Evolutionary conservation across 2,888 invertebrate genomes (phyloP).

Genomic region (Yponomeuta sedellus): DNA sequence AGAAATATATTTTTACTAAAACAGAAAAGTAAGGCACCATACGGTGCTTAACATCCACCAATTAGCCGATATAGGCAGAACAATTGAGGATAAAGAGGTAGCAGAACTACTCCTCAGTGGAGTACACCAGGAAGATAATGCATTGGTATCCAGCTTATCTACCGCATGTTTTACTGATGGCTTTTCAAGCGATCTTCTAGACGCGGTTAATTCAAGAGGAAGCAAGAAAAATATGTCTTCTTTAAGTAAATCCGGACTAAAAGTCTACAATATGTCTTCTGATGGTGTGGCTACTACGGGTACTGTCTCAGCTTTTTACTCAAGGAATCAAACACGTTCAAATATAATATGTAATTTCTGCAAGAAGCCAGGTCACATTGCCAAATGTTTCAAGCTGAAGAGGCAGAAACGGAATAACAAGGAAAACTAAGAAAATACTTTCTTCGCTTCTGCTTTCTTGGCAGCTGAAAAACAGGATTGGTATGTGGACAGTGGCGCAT

Average conservation of each 20-base stretch:
- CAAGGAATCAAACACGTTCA: neutral
- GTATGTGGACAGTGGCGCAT: too few relatives aligned
- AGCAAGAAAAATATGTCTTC: neutral
- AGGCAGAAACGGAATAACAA: neutral
- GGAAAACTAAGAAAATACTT: too few relatives aligned
- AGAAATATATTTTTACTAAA: too few relatives aligned
- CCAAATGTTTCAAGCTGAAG: slow-evolving; percentile 1
- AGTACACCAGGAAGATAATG: neutral
- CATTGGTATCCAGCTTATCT: slow-evolving; percentile 1
- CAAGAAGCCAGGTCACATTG: neutral
- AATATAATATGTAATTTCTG: neutral
- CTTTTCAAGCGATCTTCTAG: neutral
- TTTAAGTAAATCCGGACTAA: too few relatives aligned
- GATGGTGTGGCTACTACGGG: neutral
- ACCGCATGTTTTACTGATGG: too few relatives aligned
- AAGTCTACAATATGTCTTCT: neutral
- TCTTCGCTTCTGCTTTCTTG: neutral
- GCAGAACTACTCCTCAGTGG: neutral
- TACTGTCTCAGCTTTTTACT: neutral
- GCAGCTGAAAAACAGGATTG: neutral
- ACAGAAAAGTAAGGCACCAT: too few relatives aligned
- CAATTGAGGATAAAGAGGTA: neutral
- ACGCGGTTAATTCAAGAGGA: neutral
- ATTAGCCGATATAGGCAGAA: neutral
- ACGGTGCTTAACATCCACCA: too few relatives aligned